Percentiles rank a stretch among this genome's conserved stretches.
Conservation (phyloP, 2,888 invertebrate species). For the Chymomyza fuscimana region DNA sequence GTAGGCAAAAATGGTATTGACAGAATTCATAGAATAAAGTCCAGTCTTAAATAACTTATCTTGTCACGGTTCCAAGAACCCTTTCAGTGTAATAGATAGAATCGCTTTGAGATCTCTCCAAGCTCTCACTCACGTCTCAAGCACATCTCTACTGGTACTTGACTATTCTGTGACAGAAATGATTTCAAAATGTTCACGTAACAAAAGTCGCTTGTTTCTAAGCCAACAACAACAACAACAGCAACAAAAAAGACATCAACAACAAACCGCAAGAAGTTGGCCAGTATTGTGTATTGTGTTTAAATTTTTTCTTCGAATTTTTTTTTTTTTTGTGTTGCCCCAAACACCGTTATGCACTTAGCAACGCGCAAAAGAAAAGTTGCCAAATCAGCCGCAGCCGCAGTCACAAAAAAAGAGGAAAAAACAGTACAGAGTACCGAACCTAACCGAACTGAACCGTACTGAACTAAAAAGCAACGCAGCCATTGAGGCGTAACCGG, state of each 20-base stretch:
- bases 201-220: conserved; percentile 56
- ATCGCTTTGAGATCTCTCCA: not conserved
- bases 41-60: not conserved
- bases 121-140: not conserved
- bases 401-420: conserved; percentile 32
- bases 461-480: not conserved
- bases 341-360: conserved; percentile 69
- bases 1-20: too few species aligned
- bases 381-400: conserved; percentile 69
- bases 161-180: conserved; percentile 17
- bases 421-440: conserved; percentile 23
- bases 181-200: conserved; percentile 53
- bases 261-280: conserved; percentile 68
- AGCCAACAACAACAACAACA: conserved; percentile 19
- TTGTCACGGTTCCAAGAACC: not conserved
- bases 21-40: not conserved
- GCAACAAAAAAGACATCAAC: conserved; percentile 20
- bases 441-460: not conserved
- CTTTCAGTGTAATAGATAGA: not conserved
- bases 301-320: conserved; percentile 46
- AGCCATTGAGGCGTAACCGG: conserved; percentile 53
- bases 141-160: not conserved
- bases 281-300: conserved; percentile 27
- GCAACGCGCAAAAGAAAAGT: conserved; percentile 46
- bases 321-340: conserved; percentile 6